A percentile compares a stretch with the other conserved stretches of the same genome.
These are phyloP conservation scores for Etheostoma perlongum DNA, from an alignment of 2,797 vertebrate species.

Conservation along the genomic window DNA sequence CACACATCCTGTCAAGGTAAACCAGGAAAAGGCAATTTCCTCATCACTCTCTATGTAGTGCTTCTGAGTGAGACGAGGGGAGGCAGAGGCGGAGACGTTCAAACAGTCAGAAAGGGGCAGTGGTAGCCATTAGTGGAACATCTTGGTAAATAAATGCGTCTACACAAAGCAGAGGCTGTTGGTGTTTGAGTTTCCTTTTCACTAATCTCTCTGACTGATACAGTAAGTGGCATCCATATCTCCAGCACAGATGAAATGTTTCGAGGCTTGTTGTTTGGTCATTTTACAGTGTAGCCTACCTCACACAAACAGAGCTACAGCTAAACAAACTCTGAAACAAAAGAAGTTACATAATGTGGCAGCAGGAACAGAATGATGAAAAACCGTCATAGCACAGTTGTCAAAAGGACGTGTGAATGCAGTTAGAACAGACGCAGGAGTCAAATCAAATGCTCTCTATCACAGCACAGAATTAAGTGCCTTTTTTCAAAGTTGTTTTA, in stretches of 20 bases:
- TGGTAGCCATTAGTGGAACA: constrained; percentile 71
- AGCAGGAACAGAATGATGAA: constrained; percentile 13
- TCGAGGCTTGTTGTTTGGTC: constrained; percentile 26
- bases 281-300: constrained; percentile 39
- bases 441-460: not conserved
- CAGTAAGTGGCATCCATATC: constrained; percentile 46
- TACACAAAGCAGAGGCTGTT: constrained; percentile 55
- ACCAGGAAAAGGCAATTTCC: constrained; percentile 67
- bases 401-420: constrained; percentile 14
- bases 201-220: constrained; percentile 59
- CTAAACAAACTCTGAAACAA: constrained; percentile 29
- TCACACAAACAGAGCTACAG: constrained; percentile 49
- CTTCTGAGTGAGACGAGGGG: constrained; percentile 60
- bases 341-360: constrained; percentile 26
- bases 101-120: constrained; percentile 57
- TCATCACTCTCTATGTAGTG: constrained; percentile 57
- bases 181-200: constrained; percentile 70
- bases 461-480: no score
- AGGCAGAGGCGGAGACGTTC: constrained; percentile 56
- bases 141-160: constrained; percentile 66
- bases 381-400: constrained; percentile 5
- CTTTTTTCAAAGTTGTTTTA: no score
- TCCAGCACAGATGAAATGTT: constrained; percentile 43
- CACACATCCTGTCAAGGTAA: constrained; percentile 64
- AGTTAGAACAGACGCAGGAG: not conserved